Evolutionary conservation across 2,113 vertebrate species (phyloP).

Genomic region (Coregonus clupeaformis): DNA sequence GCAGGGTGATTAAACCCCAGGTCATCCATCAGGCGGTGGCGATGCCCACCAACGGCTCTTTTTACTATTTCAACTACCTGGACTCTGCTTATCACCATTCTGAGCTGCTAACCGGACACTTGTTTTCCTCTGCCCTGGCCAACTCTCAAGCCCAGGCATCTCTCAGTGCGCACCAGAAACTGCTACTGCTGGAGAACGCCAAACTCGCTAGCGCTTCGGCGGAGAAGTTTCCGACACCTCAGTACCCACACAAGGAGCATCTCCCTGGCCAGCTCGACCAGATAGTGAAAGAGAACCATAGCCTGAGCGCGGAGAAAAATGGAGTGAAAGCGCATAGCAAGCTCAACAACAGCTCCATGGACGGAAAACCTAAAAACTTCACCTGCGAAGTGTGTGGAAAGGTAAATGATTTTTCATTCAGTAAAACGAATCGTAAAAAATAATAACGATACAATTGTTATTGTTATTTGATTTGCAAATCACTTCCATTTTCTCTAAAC

Average conservation of each 20-base stretch:
- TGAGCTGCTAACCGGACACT: constrained; percentile 86
- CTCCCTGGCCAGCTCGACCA: constrained; percentile 93
- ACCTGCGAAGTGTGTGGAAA: constrained; percentile 98
- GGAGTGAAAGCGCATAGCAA: constrained; percentile 81
- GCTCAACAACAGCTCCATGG: constrained; percentile 65
- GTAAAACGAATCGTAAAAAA: neutral
- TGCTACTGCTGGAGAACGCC: constrained; percentile 90
- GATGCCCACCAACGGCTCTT: constrained; percentile 83
- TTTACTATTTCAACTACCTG: constrained; percentile 97
- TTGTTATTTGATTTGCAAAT: neutral
- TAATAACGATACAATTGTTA: neutral
- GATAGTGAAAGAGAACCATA: constrained; percentile 90
- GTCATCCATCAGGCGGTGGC: constrained; percentile 89
- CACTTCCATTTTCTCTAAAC: neutral
- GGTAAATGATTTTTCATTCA: constrained; percentile 68
- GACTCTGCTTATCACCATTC: constrained; percentile 89
- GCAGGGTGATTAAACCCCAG: constrained; percentile 90
- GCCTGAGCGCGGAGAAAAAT: constrained; percentile 76
- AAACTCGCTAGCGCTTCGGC: constrained; percentile 79
- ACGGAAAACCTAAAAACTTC: constrained; percentile 94
- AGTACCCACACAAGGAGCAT: constrained; percentile 90
- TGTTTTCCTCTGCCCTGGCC: constrained; percentile 83
- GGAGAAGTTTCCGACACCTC: constrained; percentile 85
- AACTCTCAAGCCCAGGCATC: constrained; percentile 81
- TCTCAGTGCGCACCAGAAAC: constrained; percentile 88